phyloP scores from a whole-genome alignment of 2,888 invertebrate genomes.

The Andricus curvator region DNA sequence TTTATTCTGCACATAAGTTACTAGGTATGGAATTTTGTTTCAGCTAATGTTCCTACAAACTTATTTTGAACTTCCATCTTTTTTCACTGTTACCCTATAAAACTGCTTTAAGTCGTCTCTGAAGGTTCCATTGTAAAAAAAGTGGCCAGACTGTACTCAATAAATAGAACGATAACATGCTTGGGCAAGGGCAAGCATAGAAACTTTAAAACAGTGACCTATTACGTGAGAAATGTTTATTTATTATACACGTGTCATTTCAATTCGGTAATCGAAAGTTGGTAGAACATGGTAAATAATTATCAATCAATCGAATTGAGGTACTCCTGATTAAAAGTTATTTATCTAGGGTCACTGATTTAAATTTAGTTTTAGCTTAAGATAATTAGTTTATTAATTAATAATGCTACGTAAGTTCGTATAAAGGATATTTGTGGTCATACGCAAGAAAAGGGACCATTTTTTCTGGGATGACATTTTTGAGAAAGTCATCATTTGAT shows the following conservation, averaged over 20 bases:
- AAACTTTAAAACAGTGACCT: background rate
- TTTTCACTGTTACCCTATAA: background rate
- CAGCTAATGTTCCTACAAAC: too few relatives aligned
- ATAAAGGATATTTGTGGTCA: background rate
- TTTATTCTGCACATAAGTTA: too few relatives aligned
- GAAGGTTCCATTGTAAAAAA: background rate
- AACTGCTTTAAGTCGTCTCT: background rate
- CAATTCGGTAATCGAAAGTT: background rate
- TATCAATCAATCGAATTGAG: background rate
- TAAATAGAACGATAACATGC: background rate
- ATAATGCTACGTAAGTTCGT: background rate
- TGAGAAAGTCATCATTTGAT: too few relatives aligned
- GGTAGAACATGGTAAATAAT: background rate
- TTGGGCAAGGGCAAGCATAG: background rate
- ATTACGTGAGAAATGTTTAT: background rate
- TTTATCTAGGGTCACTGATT: background rate
- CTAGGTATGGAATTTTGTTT: too few relatives aligned
- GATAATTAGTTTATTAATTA: background rate
- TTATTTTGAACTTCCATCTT: too few relatives aligned
- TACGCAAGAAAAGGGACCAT: background rate
- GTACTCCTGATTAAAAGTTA: background rate
- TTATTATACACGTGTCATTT: background rate
- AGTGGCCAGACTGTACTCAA: background rate
- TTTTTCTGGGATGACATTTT: background rate
- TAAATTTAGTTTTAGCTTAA: background rate